Conservation (phyloP, 2,888 invertebrate species). For the Eupithecia abbreviata region DNA sequence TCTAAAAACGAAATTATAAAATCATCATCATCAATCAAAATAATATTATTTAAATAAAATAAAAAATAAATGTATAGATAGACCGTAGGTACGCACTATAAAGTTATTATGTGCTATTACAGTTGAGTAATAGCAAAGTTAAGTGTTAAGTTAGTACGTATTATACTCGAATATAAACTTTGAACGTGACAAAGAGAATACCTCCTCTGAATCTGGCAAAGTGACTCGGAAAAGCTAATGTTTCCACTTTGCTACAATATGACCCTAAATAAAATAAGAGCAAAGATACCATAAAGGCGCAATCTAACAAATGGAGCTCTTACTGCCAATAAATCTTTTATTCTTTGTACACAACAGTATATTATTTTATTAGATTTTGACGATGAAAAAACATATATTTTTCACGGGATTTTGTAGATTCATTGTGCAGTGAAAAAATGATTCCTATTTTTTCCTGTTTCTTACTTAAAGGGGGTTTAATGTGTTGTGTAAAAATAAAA, state of each 20-base stretch:
- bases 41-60: too few relatives aligned
- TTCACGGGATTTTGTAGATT: not conserved
- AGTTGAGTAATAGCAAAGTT: too few relatives aligned
- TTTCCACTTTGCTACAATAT: conserved; percentile 22
- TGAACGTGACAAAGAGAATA: conserved; percentile 1
- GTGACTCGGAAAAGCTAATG: conserved; percentile 13
- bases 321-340: conserved; percentile 59
- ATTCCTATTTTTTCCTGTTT: too few relatives aligned
- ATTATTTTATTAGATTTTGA: conserved; percentile 43
- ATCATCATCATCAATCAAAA: too few relatives aligned
- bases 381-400: conserved; percentile 4
- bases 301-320: conserved; percentile 41
- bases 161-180: not conserved
- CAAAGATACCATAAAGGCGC: conserved; percentile 39
- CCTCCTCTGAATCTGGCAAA: not conserved
- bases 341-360: conserved; percentile 53
- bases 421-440: not conserved
- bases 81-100: too few relatives aligned
- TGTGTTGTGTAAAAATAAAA: too few relatives aligned
- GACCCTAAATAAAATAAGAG: conserved; percentile 33
- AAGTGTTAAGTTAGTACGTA: too few relatives aligned
- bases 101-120: too few relatives aligned
- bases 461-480: too few relatives aligned
- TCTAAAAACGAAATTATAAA: too few relatives aligned
- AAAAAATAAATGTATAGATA: too few relatives aligned